Conservation (phyloP, 2,888 invertebrate species). For the Lampropteryx suffumata region DNA sequence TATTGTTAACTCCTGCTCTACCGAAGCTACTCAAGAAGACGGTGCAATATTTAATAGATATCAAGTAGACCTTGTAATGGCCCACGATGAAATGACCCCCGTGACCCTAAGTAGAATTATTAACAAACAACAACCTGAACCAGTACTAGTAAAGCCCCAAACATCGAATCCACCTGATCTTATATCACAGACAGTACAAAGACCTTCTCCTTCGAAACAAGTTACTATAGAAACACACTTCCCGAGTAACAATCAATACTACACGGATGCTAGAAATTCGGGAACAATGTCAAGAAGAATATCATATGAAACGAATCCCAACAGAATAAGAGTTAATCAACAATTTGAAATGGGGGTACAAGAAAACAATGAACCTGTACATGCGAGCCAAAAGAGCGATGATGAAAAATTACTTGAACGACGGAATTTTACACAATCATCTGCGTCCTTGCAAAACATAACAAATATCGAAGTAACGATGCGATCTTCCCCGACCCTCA, state of each 20-base stretch:
- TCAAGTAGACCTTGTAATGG: constrained; percentile 85
- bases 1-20: constrained; percentile 79
- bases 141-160: constrained; percentile 44
- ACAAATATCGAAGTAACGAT: constrained; percentile 77
- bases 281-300: constrained; percentile 46
- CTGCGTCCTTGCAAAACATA: constrained; percentile 74
- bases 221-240: constrained; percentile 76
- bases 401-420: constrained; percentile 78
- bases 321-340: constrained; percentile 48
- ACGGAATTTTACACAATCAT: constrained; percentile 60
- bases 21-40: constrained; percentile 68
- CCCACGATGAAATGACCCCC: constrained; percentile 84
- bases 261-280: constrained; percentile 41
- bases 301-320: constrained; percentile 39
- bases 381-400: constrained; percentile 75
- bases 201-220: constrained; percentile 66
- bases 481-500: constrained; percentile 61
- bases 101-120: constrained; percentile 74
- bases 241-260: constrained; percentile 62
- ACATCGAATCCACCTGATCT: constrained; percentile 70
- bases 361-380: constrained; percentile 55
- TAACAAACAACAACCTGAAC: constrained; percentile 61
- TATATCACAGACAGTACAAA: constrained; percentile 74
- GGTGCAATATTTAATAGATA: constrained; percentile 69
- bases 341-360: constrained; percentile 65